Evolutionary conservation across 1,140 invertebrate species (phyloP).

Genomic region (Calosoma granatense): DNA sequence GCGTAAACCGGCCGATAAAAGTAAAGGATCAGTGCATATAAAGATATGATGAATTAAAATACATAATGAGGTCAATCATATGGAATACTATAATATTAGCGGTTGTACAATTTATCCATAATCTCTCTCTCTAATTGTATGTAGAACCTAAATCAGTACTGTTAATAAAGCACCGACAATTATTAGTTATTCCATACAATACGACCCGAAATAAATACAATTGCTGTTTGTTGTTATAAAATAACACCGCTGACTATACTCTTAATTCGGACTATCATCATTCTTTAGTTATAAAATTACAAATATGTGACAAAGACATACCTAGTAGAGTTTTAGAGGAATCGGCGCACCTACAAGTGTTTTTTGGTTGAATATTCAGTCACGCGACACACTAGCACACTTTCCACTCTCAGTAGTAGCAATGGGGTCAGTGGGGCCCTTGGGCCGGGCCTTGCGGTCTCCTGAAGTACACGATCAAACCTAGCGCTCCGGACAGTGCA

Average conservation of each 20-base stretch:
- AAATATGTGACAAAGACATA: conserved; percentile 8
- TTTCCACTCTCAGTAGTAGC: neutral
- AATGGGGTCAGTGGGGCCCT: neutral
- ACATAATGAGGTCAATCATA: too few species aligned
- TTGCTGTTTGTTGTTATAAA: too few species aligned
- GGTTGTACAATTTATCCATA: too few species aligned
- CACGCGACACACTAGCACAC: neutral
- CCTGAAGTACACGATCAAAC: conserved; percentile 66
- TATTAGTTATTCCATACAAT: too few species aligned
- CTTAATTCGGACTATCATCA: too few species aligned
- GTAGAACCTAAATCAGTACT: too few species aligned
- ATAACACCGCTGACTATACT: too few species aligned
- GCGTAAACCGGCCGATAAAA: neutral
- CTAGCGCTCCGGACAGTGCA: conserved; percentile 68
- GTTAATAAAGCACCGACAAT: too few species aligned
- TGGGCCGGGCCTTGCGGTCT: conserved; percentile 46
- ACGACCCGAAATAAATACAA: too few species aligned
- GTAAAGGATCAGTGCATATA: neutral
- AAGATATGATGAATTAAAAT: too few species aligned
- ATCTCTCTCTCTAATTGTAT: too few species aligned
- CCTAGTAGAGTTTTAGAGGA: neutral
- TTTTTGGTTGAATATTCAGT: neutral
- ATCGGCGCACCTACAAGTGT: neutral
- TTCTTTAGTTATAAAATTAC: conserved; percentile 5
- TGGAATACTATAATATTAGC: too few species aligned